Evolutionary conservation across 2,797 vertebrate species (phyloP).

Genomic region (Microctenopoma lineatum): DNA sequence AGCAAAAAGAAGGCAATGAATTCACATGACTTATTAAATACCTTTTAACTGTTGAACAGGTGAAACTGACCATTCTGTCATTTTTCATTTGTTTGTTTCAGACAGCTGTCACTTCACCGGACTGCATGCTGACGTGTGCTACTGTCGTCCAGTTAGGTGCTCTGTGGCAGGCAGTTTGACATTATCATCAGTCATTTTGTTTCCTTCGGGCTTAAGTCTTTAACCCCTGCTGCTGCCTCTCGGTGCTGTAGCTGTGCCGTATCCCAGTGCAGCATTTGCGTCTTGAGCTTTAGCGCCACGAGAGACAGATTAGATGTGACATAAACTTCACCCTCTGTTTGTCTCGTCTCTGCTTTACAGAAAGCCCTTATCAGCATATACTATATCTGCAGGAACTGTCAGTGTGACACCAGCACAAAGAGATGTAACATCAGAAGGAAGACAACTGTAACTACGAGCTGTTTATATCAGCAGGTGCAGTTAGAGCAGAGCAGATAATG

Average conservation of each 20-base stretch:
- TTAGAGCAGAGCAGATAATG: no score
- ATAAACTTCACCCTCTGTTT: slow-evolving; percentile 1
- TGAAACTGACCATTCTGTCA: no score
- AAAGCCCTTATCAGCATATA: background rate
- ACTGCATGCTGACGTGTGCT: background rate
- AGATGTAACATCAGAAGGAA: background rate
- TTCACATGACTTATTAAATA: no score
- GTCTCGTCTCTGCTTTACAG: background rate
- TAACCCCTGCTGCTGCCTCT: slow-evolving; percentile 1
- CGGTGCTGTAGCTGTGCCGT: background rate
- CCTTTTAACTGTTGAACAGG: no score
- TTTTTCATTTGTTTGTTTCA: no score
- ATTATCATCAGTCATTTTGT: background rate
- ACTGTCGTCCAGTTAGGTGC: background rate
- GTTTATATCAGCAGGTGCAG: no score
- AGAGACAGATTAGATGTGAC: slow-evolving; percentile 6
- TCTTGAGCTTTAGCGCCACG: background rate
- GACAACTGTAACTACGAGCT: background rate
- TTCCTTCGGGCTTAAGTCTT: background rate
- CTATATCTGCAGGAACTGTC: background rate
- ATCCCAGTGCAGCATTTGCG: background rate
- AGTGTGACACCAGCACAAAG: background rate
- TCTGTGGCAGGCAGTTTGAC: background rate
- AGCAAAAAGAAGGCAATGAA: no score
- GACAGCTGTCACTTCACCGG: background rate